Evolutionary conservation across 2,797 vertebrate species (phyloP).

Genomic region (Sciurus vulgaris): DNA sequence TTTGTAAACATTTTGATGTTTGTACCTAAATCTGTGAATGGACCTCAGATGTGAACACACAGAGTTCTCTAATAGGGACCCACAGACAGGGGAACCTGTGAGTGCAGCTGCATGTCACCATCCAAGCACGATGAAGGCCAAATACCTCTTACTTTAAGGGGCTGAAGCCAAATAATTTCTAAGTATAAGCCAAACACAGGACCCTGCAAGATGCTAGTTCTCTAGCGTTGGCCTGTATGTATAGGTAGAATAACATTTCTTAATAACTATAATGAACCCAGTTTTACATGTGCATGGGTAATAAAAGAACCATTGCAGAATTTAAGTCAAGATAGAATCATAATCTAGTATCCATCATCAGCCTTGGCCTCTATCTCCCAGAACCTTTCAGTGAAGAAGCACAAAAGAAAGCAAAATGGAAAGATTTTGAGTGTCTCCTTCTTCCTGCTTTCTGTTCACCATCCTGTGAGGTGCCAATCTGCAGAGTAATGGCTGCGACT

Average conservation of each 20-base stretch:
- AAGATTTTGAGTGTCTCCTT: neutral
- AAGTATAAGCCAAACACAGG: neutral
- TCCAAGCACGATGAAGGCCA: neutral
- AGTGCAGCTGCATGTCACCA: neutral
- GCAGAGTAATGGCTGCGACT: neutral
- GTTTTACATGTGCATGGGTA: constrained; percentile 14
- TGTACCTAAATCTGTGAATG: neutral
- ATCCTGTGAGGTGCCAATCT: neutral
- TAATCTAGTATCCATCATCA: neutral
- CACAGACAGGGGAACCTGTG: neutral
- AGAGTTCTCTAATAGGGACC: neutral
- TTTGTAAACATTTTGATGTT: neutral
- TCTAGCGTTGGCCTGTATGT: neutral
- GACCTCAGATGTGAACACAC: neutral
- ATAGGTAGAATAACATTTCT: neutral
- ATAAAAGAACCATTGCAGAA: neutral
- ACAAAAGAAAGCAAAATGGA: neutral
- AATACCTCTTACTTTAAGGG: neutral
- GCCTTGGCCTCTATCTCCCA: neutral
- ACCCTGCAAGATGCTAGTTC: neutral
- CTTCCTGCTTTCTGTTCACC: neutral
- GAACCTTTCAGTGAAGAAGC: neutral
- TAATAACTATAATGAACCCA: neutral
- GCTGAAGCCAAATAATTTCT: neutral
- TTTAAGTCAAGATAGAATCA: neutral